Evolutionary conservation across 2,797 vertebrate species (phyloP).

Genomic region (Phataginus tetradactyla): DNA sequence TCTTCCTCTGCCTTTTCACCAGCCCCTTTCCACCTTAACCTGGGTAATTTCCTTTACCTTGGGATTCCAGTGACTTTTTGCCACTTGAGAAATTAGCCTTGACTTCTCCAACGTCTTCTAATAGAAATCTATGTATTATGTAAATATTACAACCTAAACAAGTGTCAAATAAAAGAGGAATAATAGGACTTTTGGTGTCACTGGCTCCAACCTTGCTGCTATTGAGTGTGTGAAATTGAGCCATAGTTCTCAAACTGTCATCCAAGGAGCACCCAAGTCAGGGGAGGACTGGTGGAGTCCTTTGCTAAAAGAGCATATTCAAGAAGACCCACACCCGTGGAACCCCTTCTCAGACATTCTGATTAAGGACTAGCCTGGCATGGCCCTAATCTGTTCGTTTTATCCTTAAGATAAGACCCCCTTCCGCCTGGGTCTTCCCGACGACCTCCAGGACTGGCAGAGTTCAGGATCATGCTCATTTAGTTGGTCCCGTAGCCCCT

Average conservation of each 20-base stretch:
- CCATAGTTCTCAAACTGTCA: background rate
- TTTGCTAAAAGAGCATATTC: background rate
- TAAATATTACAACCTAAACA: background rate
- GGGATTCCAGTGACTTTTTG: background rate
- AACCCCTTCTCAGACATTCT: background rate
- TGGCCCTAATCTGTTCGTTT: background rate
- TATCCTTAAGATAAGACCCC: background rate
- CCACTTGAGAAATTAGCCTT: background rate
- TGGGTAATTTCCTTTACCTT: background rate
- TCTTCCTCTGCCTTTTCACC: background rate
- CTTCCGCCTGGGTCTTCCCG: background rate
- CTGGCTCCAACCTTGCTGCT: background rate
- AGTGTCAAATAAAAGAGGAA: background rate
- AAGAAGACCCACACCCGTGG: background rate
- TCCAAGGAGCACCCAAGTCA: background rate
- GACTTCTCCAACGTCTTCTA: background rate
- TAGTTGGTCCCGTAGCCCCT: background rate
- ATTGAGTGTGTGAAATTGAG: background rate
- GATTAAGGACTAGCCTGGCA: background rate
- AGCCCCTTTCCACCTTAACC: background rate
- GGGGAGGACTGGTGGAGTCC: background rate
- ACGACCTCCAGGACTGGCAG: background rate
- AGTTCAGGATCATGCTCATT: background rate
- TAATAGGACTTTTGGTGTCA: background rate
- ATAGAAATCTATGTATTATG: background rate